Conservation (phyloP, 2,113 vertebrate species). For the Peromyscus maniculatus region DNA sequence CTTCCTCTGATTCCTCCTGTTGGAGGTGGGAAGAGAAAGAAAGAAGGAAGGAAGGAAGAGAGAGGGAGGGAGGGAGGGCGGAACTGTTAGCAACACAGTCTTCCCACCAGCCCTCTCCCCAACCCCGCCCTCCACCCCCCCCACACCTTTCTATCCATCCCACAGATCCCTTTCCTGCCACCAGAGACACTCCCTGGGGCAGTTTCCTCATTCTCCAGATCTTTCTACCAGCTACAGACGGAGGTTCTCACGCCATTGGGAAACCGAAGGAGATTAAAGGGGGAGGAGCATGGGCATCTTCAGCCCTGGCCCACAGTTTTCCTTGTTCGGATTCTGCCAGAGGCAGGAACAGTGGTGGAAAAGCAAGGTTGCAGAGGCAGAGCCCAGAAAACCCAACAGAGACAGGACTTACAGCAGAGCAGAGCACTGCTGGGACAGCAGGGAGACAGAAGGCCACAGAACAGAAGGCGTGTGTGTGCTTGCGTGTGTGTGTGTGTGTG, state of each 20-base stretch:
- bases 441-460: not conserved
- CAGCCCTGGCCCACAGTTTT: constrained; percentile 4
- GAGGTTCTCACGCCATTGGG: constrained; percentile 57
- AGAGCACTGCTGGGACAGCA: constrained; percentile 24
- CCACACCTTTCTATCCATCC: not conserved
- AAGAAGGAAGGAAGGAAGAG: not conserved
- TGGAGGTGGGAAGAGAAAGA: not conserved
- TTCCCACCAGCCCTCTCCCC: not conserved
- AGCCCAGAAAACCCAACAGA: not conserved
- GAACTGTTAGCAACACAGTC: not conserved
- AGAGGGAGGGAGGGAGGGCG: too few species aligned
- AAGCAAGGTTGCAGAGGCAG: not conserved
- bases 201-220: constrained; percentile 64
- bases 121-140: too few species aligned
- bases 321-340: constrained; percentile 63
- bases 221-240: constrained; percentile 46
- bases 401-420: not conserved
- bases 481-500: not conserved
- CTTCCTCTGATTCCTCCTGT: not conserved
- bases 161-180: not conserved
- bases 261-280: constrained; percentile 50
- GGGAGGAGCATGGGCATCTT: constrained; percentile 40
- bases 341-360: constrained; percentile 35
- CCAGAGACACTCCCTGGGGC: not conserved
- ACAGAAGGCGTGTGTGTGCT: not conserved